A percentile compares a stretch with the other conserved stretches of the same genome.
phyloP scores from a whole-genome alignment of 2,113 vertebrate genomes.

The Epinephelus lanceolatus region DNA sequence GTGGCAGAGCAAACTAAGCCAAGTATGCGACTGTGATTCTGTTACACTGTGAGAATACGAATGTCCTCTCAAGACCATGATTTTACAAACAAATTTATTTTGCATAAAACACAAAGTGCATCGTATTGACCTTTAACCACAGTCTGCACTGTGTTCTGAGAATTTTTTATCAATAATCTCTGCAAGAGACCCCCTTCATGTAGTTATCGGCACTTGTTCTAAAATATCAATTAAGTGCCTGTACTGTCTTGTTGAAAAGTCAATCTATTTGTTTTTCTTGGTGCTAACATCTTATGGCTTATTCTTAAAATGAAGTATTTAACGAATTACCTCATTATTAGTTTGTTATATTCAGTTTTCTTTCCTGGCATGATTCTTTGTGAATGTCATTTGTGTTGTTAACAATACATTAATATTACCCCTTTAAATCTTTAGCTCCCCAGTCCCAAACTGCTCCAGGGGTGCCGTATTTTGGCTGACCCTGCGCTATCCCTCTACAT shows the following conservation, averaged over 20 bases:
- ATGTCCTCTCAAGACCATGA: neutral
- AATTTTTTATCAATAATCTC: neutral
- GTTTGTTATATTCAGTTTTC: no score
- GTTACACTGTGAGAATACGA: neutral
- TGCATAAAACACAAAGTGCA: constrained; percentile 1
- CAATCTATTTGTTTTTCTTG: neutral
- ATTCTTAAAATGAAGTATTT: neutral
- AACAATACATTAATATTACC: neutral
- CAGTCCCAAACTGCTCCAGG: no score
- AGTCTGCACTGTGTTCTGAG: neutral
- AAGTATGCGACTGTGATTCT: neutral
- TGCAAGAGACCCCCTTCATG: neutral
- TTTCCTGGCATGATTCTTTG: neutral
- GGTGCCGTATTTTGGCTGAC: no score
- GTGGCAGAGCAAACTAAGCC: neutral
- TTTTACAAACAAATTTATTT: constrained; percentile 5
- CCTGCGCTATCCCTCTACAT: no score
- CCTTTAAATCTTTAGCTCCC: neutral
- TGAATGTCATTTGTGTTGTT: neutral
- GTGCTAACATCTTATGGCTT: neutral
- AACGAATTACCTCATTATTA: neutral
- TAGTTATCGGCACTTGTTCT: neutral
- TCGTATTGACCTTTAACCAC: neutral
- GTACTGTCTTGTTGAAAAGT: neutral
- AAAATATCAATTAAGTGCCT: neutral